Conservation (phyloP, 2,113 vertebrate genomes). For the Oryzias melastigma region DNA sequence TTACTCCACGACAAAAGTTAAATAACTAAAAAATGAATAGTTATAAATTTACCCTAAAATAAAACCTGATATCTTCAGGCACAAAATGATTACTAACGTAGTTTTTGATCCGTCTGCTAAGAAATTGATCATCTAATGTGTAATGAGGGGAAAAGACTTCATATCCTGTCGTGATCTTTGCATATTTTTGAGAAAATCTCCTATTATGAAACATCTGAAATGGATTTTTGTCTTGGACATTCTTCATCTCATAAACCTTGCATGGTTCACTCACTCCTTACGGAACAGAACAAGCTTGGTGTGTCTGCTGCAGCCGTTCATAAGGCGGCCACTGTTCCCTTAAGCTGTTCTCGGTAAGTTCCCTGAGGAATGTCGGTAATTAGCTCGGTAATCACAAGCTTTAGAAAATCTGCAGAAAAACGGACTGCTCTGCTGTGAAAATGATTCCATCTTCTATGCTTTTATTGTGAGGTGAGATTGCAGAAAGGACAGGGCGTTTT, state of each 20-base stretch:
- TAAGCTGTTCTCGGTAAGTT: slow-evolving; percentile 59
- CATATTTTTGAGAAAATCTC: not conserved
- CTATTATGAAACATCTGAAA: slow-evolving; percentile 10
- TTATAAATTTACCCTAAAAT: too few species aligned
- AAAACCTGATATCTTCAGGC: too few species aligned
- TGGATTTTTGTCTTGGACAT: slow-evolving; percentile 10
- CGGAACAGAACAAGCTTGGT: slow-evolving; percentile 53
- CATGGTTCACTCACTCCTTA: slow-evolving; percentile 28
- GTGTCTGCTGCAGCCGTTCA: slow-evolving; percentile 42
- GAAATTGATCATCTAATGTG: too few species aligned
- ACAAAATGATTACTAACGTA: too few species aligned
- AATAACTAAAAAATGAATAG: too few species aligned
- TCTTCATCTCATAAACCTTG: slow-evolving; percentile 45
- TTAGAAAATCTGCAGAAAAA: slow-evolving; percentile 69
- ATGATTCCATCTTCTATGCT: slow-evolving; percentile 20
- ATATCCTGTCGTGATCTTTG: not conserved
- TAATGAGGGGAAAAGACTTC: too few species aligned
- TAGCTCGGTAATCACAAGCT: slow-evolving; percentile 74
- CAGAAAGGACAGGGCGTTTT: slow-evolving; percentile 7
- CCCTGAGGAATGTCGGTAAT: slow-evolving; percentile 74
- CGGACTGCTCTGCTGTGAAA: slow-evolving; percentile 61
- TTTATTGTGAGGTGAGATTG: slow-evolving; percentile 33
- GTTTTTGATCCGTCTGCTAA: too few species aligned
- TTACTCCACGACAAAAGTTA: too few species aligned
- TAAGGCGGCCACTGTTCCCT: slow-evolving; percentile 68